Evolutionary conservation across 2,888 invertebrate genomes (phyloP).

Genomic region (Pecten maximus): DNA sequence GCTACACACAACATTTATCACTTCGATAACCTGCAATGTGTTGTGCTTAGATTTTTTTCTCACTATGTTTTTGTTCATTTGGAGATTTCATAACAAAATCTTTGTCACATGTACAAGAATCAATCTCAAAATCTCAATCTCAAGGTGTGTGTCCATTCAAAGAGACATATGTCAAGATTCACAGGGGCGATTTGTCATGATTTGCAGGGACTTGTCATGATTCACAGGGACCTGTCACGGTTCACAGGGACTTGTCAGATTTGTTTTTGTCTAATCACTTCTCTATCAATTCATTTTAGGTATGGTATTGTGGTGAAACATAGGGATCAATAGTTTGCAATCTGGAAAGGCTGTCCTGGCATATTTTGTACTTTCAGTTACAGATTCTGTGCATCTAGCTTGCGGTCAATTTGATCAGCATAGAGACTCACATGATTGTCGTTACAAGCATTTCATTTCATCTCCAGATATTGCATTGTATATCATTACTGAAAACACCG

Average conservation of each 20-base stretch:
- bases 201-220: not conserved
- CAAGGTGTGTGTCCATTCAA: not conserved
- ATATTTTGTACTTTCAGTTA: not conserved
- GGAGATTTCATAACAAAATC: not conserved
- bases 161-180: too few relatives aligned
- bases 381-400: slow-evolving; percentile 10
- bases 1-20: not conserved
- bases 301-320: not conserved
- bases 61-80: too few relatives aligned
- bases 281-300: not conserved
- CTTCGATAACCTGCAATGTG: not conserved
- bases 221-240: too few relatives aligned
- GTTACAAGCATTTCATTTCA: slow-evolving; percentile 30
- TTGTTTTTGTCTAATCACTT: not conserved
- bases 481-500: slow-evolving; percentile 13
- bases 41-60: not conserved
- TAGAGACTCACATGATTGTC: not conserved
- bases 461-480: slow-evolving; percentile 12
- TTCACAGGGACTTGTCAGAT: not conserved
- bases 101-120: not conserved
- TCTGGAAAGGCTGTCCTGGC: not conserved
- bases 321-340: slow-evolving; percentile 1
- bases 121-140: not conserved
- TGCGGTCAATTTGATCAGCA: not conserved
- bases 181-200: too few relatives aligned